phyloP scores from a whole-genome alignment of 2,797 vertebrate genomes.

The Crenichthys baileyi region DNA sequence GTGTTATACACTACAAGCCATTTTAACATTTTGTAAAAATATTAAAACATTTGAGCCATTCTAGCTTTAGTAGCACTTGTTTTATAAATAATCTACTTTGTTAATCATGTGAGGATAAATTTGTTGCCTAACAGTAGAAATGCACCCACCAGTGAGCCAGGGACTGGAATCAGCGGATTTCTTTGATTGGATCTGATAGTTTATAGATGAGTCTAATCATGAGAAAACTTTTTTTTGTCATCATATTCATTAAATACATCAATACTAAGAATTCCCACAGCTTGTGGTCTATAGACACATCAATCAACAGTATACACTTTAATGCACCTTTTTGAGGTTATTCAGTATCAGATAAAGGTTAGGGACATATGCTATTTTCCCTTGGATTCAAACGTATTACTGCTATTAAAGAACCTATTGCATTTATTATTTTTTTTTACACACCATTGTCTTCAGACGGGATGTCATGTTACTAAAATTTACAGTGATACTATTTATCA shows the following conservation, averaged over 20 bases:
- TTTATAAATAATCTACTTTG: not conserved
- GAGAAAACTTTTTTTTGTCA: too few species aligned
- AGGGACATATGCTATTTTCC: not conserved
- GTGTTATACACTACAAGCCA: not conserved
- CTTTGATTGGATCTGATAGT: not conserved
- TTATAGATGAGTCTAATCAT: not conserved
- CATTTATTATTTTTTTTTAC: not conserved
- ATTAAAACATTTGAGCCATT: not conserved
- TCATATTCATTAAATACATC: not conserved
- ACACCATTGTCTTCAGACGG: not conserved
- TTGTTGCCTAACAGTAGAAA: not conserved
- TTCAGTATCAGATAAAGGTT: not conserved
- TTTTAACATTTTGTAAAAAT: not conserved
- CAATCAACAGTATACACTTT: not conserved
- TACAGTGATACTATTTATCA: not conserved
- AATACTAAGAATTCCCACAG: not conserved
- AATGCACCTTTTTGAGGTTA: not conserved
- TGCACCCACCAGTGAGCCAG: not conserved
- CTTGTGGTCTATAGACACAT: not conserved
- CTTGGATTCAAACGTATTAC: not conserved
- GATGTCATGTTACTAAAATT: not conserved
- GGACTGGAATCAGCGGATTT: not conserved
- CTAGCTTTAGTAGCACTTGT: not conserved
- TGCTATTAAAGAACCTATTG: not conserved
- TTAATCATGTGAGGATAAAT: not conserved